Conservation (phyloP, 2,888 invertebrate genomes). For the Sphaerophoria taeniata region DNA sequence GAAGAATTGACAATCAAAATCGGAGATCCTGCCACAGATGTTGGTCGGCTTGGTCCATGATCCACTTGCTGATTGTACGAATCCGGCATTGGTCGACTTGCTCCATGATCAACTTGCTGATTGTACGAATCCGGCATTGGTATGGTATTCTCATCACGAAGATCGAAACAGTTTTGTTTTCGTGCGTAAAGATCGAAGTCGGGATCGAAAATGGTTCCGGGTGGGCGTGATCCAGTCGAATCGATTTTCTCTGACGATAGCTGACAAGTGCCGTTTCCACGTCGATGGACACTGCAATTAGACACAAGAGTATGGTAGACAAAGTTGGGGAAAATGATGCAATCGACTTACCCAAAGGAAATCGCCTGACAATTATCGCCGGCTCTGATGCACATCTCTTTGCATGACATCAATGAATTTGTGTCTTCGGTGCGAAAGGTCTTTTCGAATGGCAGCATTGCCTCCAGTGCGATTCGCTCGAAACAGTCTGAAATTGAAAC, state of each 20-base stretch:
- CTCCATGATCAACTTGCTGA: conserved; percentile 43
- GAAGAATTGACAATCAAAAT: conserved; percentile 79
- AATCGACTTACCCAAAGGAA: conserved; percentile 85
- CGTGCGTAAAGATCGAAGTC: conserved; percentile 86
- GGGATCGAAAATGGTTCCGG: conserved; percentile 84
- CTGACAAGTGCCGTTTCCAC: conserved; percentile 86
- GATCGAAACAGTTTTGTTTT: conserved; percentile 84
- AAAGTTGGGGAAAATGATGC: conserved; percentile 21
- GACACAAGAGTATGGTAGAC: conserved; percentile 36
- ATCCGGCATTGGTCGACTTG: conserved; percentile 57
- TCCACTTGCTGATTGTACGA: conserved; percentile 48
- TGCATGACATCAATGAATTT: conserved; percentile 86
- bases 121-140: conserved; percentile 74
- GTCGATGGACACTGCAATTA: conserved; percentile 84
- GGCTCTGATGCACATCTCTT: conserved; percentile 86
- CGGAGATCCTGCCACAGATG: conserved; percentile 77
- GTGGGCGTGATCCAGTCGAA: conserved; percentile 83
- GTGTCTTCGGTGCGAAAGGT: conserved; percentile 86
- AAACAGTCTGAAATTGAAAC: conserved; percentile 85
- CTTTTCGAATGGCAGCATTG: conserved; percentile 85
- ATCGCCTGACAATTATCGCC: conserved; percentile 86
- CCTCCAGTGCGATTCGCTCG: conserved; percentile 86
- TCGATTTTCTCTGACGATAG: conserved; percentile 83
- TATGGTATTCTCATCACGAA: conserved; percentile 79
- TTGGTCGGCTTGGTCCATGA: conserved; percentile 55